A percentile compares a stretch with the other conserved stretches of the same genome.
These are phyloP conservation scores for Antitype chi DNA, from an alignment of 2,888 invertebrate genomes.

Conservation along the genomic window DNA sequence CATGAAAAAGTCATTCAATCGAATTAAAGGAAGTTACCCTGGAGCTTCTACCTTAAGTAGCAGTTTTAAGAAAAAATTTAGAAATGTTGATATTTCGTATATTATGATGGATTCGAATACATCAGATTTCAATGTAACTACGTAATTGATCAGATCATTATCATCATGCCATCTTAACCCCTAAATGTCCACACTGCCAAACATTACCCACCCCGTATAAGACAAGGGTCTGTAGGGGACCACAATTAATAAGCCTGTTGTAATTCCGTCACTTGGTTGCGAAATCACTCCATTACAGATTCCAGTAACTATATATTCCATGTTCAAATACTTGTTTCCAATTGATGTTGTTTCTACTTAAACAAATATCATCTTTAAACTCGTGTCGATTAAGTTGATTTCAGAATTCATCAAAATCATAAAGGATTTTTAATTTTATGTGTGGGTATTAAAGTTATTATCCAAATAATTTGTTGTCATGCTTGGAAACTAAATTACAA, in stretches of 20 bases:
- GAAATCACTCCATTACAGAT: conserved; percentile 24
- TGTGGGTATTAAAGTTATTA: background rate
- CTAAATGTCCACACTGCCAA: conserved; percentile 24
- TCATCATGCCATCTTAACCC: conserved; percentile 39
- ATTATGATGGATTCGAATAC: no score
- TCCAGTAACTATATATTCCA: background rate
- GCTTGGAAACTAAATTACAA: background rate
- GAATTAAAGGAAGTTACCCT: no score
- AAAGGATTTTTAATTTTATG: background rate
- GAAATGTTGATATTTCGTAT: no score
- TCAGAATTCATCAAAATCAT: background rate
- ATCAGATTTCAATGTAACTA: no score
- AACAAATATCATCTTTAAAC: background rate
- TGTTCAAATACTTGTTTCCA: background rate
- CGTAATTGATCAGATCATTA: conserved; percentile 3
- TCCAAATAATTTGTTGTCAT: background rate
- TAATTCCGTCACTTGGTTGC: conserved; percentile 22
- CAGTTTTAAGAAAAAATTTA: background rate
- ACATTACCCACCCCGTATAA: conserved; percentile 29
- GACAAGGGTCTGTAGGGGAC: conserved; percentile 38
- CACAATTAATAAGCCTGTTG: conserved; percentile 36
- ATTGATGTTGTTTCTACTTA: background rate
- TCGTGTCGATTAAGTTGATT: background rate
- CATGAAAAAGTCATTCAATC: no score
- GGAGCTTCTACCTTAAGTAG: background rate